Evolutionary conservation across 2,113 vertebrate genomes (phyloP), one percentile per base, ranked within the genome.

Genomic region (Chroicocephalus ridibundus): DNA sequence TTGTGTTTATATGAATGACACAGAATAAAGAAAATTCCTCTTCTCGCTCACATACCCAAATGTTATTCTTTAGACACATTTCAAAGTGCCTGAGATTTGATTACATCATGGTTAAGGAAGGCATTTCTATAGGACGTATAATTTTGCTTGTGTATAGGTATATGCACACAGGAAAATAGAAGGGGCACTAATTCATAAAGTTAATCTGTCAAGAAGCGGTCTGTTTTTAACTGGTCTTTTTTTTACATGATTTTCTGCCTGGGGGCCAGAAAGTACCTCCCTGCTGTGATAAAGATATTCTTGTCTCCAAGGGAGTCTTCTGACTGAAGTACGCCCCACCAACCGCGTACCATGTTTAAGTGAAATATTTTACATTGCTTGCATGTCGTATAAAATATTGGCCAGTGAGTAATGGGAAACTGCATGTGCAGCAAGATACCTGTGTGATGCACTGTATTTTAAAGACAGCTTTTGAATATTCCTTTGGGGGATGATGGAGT

Each of bases 291-390:
- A 34, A 40, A 42, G 47, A 22, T 32, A 49, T 25, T 65, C 38
- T 58, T 49, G n/a, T 58, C 36, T 65, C 40, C 0, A 1, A 69
- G 40, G 40, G 77, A 57, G 13, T 51, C 22, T 76, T 32, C 70
- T 25, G 8, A 17, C n/a, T 57, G 32, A 49, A 65, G 17, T 18
- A 29, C 25, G 55, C 11, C 32, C 27, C 22, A n/a, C 54, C 2
- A 1, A 47, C 38, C 0, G 0, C 3, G 3, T 22, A 46, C 29
- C 5, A 21, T 3, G 9, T 49, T 64, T 38, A 77, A 57, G 51
- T 32, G 44, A 92, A 88, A 21, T 64, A 38, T 57, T 52, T 65
- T 5, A 58, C 13, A 15, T 51, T 38, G 49, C 25, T 72, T 44
- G 32, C 38, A n/a, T 46, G 38, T 65, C 34, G 8, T 19, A 27